These are phyloP conservation scores for Listronotus oregonensis DNA, from an alignment of 1,140 invertebrate species.

Conservation along the genomic window DNA sequence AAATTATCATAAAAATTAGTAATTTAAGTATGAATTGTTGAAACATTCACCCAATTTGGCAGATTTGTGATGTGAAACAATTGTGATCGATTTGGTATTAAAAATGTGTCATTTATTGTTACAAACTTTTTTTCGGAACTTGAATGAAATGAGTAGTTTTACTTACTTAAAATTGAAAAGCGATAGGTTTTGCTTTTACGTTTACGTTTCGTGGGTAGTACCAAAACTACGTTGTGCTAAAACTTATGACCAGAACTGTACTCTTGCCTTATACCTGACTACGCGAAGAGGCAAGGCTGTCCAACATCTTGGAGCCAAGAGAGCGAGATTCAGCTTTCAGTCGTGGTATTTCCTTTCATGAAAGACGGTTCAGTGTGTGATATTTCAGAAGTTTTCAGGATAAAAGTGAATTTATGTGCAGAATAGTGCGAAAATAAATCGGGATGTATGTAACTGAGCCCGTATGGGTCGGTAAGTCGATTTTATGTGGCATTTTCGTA, in stretches of 20 bases:
- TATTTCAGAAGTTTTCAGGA: slow-evolving; percentile 5
- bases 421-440: not conserved
- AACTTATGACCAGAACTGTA: slow-evolving; percentile 25
- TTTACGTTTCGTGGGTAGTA: too few relatives aligned
- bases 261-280: slow-evolving; percentile 29
- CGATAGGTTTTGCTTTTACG: too few relatives aligned
- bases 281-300: slow-evolving; percentile 28
- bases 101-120: too few relatives aligned
- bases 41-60: too few relatives aligned
- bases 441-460: slow-evolving; percentile 19
- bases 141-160: too few relatives aligned
- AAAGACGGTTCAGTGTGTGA: not conserved
- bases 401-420: not conserved
- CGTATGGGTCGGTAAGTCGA: slow-evolving; percentile 16
- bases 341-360: slow-evolving; percentile 18
- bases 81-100: too few relatives aligned
- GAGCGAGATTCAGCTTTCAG: slow-evolving; percentile 22
- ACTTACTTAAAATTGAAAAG: too few relatives aligned
- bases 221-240: slow-evolving; percentile 11
- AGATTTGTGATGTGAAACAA: too few relatives aligned
- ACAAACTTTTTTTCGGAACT: too few relatives aligned
- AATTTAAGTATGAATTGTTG: too few relatives aligned
- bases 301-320: slow-evolving; percentile 23
- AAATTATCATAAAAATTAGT: too few relatives aligned
- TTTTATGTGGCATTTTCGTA: not conserved